phyloP scores from a whole-genome alignment of 1,140 invertebrate species.

The Drosophila neocordata region DNA sequence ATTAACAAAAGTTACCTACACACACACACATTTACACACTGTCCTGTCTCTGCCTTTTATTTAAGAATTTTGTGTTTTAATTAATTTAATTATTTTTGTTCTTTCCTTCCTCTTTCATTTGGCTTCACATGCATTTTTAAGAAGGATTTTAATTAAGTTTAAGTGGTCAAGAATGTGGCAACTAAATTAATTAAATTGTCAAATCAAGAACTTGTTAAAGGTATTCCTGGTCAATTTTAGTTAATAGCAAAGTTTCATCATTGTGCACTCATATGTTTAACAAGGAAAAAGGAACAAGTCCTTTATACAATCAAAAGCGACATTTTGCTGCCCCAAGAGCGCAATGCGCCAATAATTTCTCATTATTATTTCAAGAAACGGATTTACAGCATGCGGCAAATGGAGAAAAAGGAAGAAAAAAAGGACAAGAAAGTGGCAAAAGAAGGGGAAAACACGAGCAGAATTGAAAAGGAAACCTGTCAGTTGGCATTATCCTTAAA shows the following conservation, averaged over 20 bases:
- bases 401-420: not conserved
- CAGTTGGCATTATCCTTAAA: conserved; percentile 18
- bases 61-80: conserved; percentile 8
- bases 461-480: conserved; percentile 16
- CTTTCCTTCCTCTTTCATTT: not conserved
- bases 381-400: conserved; percentile 15
- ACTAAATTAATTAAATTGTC: not conserved
- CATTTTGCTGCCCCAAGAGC: conserved; percentile 12
- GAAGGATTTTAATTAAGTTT: not conserved
- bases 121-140: not conserved
- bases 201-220: not conserved
- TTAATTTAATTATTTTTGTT: conserved; percentile 1
- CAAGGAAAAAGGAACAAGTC: not conserved
- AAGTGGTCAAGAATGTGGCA: not conserved
- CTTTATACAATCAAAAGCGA: conserved; percentile 14
- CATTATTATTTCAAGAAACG: conserved; percentile 19
- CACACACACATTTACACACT: not conserved
- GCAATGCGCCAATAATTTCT: conserved; percentile 21
- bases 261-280: not conserved
- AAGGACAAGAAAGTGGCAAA: not conserved
- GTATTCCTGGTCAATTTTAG: not conserved
- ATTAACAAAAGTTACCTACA: not conserved
- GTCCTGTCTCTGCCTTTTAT: not conserved
- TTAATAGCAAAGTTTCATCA: not conserved
- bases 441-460: not conserved